phyloP scores from a whole-genome alignment of 2,113 vertebrate genomes.

The Ovis canadensis region DNA sequence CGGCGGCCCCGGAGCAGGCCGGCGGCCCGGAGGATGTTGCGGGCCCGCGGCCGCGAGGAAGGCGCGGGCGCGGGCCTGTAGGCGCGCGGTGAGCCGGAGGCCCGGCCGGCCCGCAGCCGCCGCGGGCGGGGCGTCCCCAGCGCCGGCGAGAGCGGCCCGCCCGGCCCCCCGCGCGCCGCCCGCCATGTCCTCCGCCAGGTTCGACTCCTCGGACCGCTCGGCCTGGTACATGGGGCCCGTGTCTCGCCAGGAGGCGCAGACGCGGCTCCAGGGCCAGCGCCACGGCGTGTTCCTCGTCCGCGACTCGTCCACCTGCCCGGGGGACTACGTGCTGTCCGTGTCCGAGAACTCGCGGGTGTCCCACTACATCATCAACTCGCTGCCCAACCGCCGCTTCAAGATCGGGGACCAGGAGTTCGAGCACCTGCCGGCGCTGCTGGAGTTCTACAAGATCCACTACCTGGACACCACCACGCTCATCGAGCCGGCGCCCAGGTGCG shows the following conservation, averaged over 20 bases:
- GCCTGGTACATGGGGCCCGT: constrained; percentile 97
- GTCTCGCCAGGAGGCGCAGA: constrained; percentile 94
- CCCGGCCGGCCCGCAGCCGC: background rate
- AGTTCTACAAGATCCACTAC: constrained; percentile 99
- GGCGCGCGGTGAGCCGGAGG: constrained; percentile 32
- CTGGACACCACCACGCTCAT: constrained; percentile 98
- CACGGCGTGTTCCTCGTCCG: constrained; percentile 96
- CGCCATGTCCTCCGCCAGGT: constrained; percentile 88
- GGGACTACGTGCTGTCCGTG: constrained; percentile 97
- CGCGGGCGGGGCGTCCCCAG: background rate
- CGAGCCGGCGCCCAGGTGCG: constrained; percentile 94
- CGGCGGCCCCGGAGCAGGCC: too few relatives aligned
- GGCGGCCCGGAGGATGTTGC: too few relatives aligned
- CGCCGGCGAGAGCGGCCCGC: constrained; percentile 3
- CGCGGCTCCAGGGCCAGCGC: constrained; percentile 93
- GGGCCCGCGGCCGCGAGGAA: background rate
- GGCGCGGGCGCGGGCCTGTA: constrained; percentile 10
- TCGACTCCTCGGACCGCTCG: constrained; percentile 94
- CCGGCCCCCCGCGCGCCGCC: background rate
- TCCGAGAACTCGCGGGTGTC: constrained; percentile 98
- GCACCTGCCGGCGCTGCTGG: constrained; percentile 91
- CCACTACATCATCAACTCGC: constrained; percentile 98
- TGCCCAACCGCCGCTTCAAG: constrained; percentile 95
- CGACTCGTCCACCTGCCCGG: constrained; percentile 97
- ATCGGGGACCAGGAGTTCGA: constrained; percentile 99